A percentile compares a stretch with the other conserved stretches of the same genome.
Conservation (phyloP, 1,140 invertebrate species). For the Aphaenogaster rudis region DNA sequence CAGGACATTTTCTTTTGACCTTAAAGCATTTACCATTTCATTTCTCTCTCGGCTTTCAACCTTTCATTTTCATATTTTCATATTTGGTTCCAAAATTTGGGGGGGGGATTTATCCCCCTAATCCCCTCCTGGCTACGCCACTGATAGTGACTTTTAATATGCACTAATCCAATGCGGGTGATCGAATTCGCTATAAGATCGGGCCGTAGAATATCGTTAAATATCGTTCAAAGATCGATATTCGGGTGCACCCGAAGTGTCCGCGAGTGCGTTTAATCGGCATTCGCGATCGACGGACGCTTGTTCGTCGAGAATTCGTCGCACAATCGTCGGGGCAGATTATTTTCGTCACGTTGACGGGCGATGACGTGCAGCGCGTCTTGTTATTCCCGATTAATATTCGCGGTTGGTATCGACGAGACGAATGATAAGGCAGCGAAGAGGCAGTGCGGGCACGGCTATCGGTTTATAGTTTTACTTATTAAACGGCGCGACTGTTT, state of each 20-base stretch:
- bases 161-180: too few species aligned
- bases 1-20: too few species aligned
- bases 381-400: slow-evolving; percentile 21
- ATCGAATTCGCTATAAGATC: too few species aligned
- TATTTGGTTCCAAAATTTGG: too few species aligned
- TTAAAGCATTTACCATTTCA: too few species aligned
- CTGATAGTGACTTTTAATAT: too few species aligned
- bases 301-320: neutral
- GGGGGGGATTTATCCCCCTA: too few species aligned
- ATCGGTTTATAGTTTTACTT: neutral
- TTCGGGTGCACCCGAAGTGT: neutral
- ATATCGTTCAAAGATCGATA: too few species aligned
- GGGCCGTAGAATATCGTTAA: too few species aligned
- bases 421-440: neutral
- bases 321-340: neutral
- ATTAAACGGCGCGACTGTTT: neutral
- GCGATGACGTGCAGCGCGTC: neutral
- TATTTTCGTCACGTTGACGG: neutral
- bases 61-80: too few species aligned
- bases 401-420: neutral
- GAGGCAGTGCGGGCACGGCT: neutral
- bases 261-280: neutral
- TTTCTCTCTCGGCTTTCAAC: too few species aligned
- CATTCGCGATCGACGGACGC: neutral
- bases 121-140: too few species aligned